Evolutionary conservation across 2,113 vertebrate genomes (phyloP), one percentile per base, ranked within the genome.

Genomic region (Scortum barcoo): DNA sequence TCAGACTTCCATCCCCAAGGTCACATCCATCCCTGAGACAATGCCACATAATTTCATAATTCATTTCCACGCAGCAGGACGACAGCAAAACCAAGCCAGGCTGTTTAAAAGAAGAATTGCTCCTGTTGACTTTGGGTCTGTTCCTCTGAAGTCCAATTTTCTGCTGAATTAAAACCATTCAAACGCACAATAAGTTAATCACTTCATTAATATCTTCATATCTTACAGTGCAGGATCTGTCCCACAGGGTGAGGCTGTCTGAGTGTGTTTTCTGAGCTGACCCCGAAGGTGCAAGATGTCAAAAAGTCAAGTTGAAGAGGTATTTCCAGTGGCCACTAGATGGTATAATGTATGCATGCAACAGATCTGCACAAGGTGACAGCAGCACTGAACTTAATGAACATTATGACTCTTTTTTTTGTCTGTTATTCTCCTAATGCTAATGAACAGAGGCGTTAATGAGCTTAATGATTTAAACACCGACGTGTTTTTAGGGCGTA

Each of bases 271-370:
- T 14, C 85, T 50, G 42, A 48, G 26, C 36, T 82, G 84, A 85
- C 69, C 82, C 60, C 20, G 22, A 26, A 81, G 73, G 40, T 16
- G 12, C 17, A 11, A 81, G 40, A 81, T 66, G 86, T 78, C 79
- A 85, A 72, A 30, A 58, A 78, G 85, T 81, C 83, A 80, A 53
- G 76, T 11, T 36, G 73, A 54, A 24, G 79, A 88, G 75, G 54
- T 83, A 19, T 86, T 61, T 86, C 48, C 74, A 84, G 74, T 79
- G 88, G 69, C 93, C 93, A 93, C 92, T 93, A 94, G 93, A 91
- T 93, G 93, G 92, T 91, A 91, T 89, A 81, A 88, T 70, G n/a
- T 73, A 81, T 81, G 83, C 88, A 82, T 30, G 73, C 42, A 88
- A 60, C 24, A 7, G 46, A 11, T 46, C 44, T 69, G 66, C 30